These are phyloP conservation scores for Romanogobio albipinnatus DNA, from an alignment of 2,113 vertebrate species.

Conservation along the genomic window DNA sequence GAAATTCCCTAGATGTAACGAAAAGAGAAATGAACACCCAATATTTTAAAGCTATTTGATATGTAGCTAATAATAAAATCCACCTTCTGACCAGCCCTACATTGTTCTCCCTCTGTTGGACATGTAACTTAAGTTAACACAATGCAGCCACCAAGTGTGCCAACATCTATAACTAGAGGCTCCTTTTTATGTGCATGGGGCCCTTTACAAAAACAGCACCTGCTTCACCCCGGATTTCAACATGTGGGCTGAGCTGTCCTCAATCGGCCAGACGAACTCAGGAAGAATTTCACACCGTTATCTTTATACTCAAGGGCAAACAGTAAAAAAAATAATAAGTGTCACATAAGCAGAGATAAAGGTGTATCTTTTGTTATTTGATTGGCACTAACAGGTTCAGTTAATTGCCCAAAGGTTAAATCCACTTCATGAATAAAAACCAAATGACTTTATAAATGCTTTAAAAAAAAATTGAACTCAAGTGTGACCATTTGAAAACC, in stretches of 20 bases:
- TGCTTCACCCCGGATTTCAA: conserved; percentile 43
- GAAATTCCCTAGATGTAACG: too few relatives aligned
- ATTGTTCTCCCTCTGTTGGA: conserved; percentile 16
- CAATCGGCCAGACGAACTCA: neutral
- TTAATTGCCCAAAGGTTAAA: neutral
- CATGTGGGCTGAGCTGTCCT: conserved; percentile 20
- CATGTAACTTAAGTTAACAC: conserved; percentile 1
- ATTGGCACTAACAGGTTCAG: neutral
- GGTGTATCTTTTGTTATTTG: conserved; percentile 11
- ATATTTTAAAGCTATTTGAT: neutral
- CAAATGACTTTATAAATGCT: neutral
- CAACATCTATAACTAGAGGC: conserved; percentile 38
- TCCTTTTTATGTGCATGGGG: conserved; percentile 30
- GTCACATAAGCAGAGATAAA: neutral
- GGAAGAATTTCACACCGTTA: conserved; percentile 31
- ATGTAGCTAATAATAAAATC: neutral
- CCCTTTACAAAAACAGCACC: conserved; percentile 39
- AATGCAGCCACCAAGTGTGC: conserved; percentile 22
- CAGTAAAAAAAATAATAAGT: neutral
- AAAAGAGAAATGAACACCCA: neutral
- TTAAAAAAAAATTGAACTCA: neutral
- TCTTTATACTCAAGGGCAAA: conserved; percentile 35
- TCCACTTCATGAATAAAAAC: neutral
- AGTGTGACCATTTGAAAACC: conserved; percentile 6
- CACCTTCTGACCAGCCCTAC: neutral